phyloP scores from a whole-genome alignment of 2,113 vertebrate genomes.

The Asarcornis scutulata region DNA sequence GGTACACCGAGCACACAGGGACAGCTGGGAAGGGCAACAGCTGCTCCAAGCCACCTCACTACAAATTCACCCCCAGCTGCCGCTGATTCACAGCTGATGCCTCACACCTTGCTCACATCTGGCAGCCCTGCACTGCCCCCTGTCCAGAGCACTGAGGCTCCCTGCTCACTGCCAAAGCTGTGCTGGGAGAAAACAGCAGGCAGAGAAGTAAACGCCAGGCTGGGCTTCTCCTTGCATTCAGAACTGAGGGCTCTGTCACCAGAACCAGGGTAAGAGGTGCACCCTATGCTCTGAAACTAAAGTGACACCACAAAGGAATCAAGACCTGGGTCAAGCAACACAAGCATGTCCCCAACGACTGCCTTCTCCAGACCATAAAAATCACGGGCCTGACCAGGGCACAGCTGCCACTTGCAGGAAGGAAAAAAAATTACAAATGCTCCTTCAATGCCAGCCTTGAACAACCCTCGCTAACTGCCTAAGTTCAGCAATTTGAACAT shows the following conservation, averaged over 20 bases:
- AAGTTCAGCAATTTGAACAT: accelerated
- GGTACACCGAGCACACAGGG: background rate
- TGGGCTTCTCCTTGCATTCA: background rate
- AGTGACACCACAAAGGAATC: background rate
- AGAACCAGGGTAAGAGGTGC: accelerated
- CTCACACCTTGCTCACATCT: background rate
- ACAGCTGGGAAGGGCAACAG: background rate
- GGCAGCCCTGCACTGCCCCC: background rate
- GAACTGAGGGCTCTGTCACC: accelerated
- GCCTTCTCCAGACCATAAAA: background rate
- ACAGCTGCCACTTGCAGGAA: background rate
- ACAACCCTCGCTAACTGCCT: background rate
- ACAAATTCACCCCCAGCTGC: background rate
- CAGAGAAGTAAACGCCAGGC: background rate
- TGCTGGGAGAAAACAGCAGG: background rate
- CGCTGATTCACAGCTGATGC: background rate
- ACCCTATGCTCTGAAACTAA: background rate
- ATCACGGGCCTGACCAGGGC: background rate
- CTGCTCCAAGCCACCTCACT: background rate
- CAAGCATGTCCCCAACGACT: accelerated
- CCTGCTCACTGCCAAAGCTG: background rate
- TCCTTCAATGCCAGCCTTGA: background rate
- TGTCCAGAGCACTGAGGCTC: background rate
- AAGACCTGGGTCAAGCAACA: background rate
- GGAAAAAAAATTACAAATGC: background rate